Conservation (phyloP, 2,113 vertebrate species). For the Todiramphus saurophagus region DNA sequence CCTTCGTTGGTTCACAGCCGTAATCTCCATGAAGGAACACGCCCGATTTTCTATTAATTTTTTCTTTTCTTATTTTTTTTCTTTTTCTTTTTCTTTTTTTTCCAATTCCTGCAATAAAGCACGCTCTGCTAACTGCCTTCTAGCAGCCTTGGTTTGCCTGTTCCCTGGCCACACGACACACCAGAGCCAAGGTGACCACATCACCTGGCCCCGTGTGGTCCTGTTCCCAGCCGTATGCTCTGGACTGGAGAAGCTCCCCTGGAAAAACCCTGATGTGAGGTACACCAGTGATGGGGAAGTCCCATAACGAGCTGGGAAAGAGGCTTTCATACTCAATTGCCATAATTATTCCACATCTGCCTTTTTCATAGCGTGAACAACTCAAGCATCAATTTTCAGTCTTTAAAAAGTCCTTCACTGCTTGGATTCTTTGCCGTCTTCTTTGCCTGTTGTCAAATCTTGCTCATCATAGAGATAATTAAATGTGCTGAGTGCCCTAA, state of each 20-base stretch:
- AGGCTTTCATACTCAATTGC: neutral
- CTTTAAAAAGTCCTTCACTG: neutral
- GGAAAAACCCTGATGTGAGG: neutral
- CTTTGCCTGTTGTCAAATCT: neutral
- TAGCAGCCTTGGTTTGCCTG: rapidly evolving
- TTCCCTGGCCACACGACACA: neutral
- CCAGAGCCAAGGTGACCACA: rapidly evolving
- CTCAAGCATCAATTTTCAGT: neutral
- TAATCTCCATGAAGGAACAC: neutral
- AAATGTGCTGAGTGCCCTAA: neutral
- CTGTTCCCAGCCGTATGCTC: rapidly evolving
- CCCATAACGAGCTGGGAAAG: rapidly evolving
- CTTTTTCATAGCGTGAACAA: neutral
- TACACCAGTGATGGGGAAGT: rapidly evolving
- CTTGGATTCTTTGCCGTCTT: neutral
- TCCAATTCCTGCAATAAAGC: neutral
- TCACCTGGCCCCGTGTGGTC: rapidly evolving
- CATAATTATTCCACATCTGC: neutral
- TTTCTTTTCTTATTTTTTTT: neutral
- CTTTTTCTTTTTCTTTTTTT: neutral
- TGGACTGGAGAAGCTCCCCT: neutral
- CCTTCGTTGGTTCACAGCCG: neutral
- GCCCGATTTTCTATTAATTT: rapidly evolving
- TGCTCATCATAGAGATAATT: neutral
- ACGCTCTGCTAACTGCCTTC: rapidly evolving